Conservation (phyloP, 2,888 invertebrate species). For the Cremastobaeus sp. region DNA sequence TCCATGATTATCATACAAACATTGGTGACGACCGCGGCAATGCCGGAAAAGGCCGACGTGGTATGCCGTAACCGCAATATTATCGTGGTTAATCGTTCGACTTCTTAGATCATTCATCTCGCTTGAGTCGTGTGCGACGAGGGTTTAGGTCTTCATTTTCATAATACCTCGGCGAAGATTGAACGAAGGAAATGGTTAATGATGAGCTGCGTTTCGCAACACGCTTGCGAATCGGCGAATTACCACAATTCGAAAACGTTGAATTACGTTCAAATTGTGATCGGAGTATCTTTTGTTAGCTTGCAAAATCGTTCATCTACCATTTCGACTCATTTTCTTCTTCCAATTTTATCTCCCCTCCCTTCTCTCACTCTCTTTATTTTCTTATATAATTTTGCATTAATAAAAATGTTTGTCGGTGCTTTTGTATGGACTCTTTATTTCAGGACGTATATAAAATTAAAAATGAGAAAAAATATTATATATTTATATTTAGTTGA, state of each 20-base stretch:
- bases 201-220: slow-evolving; percentile 6
- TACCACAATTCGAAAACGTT: not conserved
- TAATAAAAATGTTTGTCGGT: too few relatives aligned
- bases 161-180: slow-evolving; percentile 22
- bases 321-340: too few relatives aligned
- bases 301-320: too few relatives aligned
- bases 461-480: too few relatives aligned
- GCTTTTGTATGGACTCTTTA: too few relatives aligned
- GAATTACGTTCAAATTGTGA: slow-evolving; percentile 3
- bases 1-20: slow-evolving; percentile 77
- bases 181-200: slow-evolving; percentile 14
- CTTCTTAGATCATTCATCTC: slow-evolving; percentile 56
- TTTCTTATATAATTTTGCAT: too few relatives aligned
- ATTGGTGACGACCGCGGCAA: slow-evolving; percentile 73
- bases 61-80: slow-evolving; percentile 68
- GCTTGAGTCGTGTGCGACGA: slow-evolving; percentile 32
- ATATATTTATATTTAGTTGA: too few relatives aligned
- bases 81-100: slow-evolving; percentile 70
- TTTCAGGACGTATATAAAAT: too few relatives aligned
- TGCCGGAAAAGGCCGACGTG: slow-evolving; percentile 72
- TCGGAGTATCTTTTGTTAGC: too few relatives aligned
- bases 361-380: too few relatives aligned
- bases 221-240: not conserved
- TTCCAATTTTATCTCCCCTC: too few relatives aligned
- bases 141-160: slow-evolving; percentile 40